phyloP scores from a whole-genome alignment of 2,797 vertebrate genomes.

The Molossus molossus region DNA sequence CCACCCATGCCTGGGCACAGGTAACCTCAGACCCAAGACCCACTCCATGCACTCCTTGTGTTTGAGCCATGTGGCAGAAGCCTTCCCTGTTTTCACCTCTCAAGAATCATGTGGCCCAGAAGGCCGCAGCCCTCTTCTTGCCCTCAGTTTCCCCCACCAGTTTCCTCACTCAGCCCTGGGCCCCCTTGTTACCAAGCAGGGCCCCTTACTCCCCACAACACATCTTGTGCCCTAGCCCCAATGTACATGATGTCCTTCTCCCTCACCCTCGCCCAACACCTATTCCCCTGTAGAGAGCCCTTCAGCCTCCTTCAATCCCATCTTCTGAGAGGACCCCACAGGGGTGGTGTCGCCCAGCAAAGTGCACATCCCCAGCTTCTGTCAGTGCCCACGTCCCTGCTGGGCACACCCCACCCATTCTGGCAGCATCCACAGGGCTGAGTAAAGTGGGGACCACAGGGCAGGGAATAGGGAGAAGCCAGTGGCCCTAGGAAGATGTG shows the following conservation, averaged over 20 bases:
- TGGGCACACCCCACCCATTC: fast-evolving
- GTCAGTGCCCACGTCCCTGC: background rate
- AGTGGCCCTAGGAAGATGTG: background rate
- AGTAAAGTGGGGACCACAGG: background rate
- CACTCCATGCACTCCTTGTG: background rate
- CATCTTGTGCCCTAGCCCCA: background rate
- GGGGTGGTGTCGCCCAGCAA: background rate
- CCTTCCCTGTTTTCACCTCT: background rate
- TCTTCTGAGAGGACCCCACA: background rate
- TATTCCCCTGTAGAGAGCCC: background rate
- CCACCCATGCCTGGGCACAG: background rate
- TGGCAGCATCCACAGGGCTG: background rate
- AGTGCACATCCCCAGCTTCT: background rate
- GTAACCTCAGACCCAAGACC: background rate
- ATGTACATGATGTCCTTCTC: background rate
- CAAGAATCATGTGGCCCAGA: background rate
- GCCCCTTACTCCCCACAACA: background rate
- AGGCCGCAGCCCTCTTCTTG: background rate
- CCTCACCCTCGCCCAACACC: background rate
- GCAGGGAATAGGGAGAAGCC: background rate
- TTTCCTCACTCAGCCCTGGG: background rate
- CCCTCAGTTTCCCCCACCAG: background rate
- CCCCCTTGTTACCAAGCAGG: background rate
- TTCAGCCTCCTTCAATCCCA: background rate
- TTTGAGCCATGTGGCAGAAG: background rate